Conservation (phyloP, 2,888 invertebrate genomes). For the Agrochola macilenta region DNA sequence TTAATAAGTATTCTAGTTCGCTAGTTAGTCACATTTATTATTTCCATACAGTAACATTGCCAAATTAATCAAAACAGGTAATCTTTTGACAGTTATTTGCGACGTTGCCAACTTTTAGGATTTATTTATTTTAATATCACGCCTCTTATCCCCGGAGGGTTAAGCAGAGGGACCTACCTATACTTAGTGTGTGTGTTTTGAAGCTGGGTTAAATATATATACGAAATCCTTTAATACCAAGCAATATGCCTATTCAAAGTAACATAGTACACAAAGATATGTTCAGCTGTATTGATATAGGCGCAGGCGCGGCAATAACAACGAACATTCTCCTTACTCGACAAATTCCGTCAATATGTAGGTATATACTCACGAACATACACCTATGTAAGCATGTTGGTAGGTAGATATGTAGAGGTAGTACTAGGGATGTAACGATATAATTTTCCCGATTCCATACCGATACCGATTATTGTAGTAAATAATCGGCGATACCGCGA, state of each 20-base stretch:
- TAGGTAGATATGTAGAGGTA: neutral
- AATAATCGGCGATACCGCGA: too few species aligned
- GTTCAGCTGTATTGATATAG: constrained; percentile 34
- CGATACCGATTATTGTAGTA: too few species aligned
- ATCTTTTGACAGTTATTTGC: too few species aligned
- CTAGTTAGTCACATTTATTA: too few species aligned
- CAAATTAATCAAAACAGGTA: too few species aligned
- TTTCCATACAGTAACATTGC: too few species aligned
- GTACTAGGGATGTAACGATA: too few species aligned
- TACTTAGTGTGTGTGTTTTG: neutral
- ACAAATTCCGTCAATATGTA: constrained; percentile 27
- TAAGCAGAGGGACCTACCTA: neutral
- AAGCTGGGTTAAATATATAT: neutral
- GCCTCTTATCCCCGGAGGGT: neutral
- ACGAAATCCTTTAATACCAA: neutral
- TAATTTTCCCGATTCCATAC: too few species aligned
- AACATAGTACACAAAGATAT: neutral
- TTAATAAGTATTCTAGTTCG: too few species aligned
- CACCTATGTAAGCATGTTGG: too few species aligned
- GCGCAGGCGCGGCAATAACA: constrained; percentile 5
- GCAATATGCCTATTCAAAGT: neutral
- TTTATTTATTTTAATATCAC: too few species aligned
- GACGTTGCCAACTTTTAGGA: too few species aligned
- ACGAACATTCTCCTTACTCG: constrained; percentile 21
- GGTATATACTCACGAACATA: neutral